Conservation (phyloP, 1,140 invertebrate genomes). For the Drosophila sturtevanti region DNA sequence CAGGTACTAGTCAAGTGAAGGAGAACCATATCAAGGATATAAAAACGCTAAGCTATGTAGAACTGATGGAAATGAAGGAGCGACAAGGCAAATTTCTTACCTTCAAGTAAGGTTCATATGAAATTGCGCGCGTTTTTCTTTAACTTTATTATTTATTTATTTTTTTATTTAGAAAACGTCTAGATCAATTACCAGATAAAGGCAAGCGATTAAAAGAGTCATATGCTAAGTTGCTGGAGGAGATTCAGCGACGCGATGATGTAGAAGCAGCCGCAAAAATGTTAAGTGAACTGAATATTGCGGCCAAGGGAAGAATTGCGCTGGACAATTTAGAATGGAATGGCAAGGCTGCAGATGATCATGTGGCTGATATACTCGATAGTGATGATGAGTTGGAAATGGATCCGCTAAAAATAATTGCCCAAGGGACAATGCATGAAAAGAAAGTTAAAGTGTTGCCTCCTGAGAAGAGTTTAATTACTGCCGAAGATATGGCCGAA, state of each 20-base stretch:
- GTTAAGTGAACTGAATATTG: slow-evolving; percentile 86
- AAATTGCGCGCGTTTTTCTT: slow-evolving; percentile 13
- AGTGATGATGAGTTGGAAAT: slow-evolving; percentile 87
- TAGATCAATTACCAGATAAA: slow-evolving; percentile 86
- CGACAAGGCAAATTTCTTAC: slow-evolving; percentile 84
- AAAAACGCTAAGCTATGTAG: slow-evolving; percentile 77
- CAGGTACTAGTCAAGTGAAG: slow-evolving; percentile 50
- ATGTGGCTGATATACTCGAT: slow-evolving; percentile 83
- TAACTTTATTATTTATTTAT: slow-evolving; percentile 6
- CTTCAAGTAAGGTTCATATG: slow-evolving; percentile 83
- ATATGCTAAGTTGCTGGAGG: slow-evolving; percentile 84
- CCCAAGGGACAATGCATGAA: slow-evolving; percentile 85
- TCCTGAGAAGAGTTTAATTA: slow-evolving; percentile 85
- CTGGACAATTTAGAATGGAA: slow-evolving; percentile 88
- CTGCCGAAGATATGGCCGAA: slow-evolving; percentile 85
- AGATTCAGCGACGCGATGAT: slow-evolving; percentile 85
- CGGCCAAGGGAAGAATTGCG: slow-evolving; percentile 84
- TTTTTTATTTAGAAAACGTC: slow-evolving; percentile 44
- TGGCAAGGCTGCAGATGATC: slow-evolving; percentile 77
- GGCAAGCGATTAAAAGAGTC: slow-evolving; percentile 86
- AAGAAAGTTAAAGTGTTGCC: slow-evolving; percentile 85
- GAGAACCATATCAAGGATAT: slow-evolving; percentile 76
- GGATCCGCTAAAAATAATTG: slow-evolving; percentile 87
- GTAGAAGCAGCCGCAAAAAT: slow-evolving; percentile 85
- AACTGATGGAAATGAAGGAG: slow-evolving; percentile 83